These are phyloP conservation scores for Amblyteles armatorius DNA, from an alignment of 2,888 invertebrate genomes.

Conservation along the genomic window DNA sequence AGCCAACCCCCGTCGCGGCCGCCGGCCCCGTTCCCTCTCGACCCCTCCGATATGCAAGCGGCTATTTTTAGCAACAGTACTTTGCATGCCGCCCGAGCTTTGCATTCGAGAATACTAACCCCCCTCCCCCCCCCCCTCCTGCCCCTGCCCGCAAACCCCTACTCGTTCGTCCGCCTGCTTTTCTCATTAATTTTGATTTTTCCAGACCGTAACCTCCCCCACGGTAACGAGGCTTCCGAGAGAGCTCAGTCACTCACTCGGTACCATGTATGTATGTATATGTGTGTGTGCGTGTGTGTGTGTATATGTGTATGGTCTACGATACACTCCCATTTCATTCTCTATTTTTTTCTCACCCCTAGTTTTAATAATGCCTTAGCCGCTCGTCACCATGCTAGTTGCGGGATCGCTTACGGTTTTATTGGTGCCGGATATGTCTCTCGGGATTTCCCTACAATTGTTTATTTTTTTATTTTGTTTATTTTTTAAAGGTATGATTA, in stretches of 20 bases:
- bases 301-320: neutral
- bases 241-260: conserved; percentile 57
- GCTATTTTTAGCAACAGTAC: conserved; percentile 65
- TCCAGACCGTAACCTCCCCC: conserved; percentile 68
- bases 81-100: conserved; percentile 61
- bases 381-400: neutral
- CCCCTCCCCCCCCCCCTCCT: neutral
- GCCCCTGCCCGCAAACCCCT: conserved; percentile 9
- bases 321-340: neutral
- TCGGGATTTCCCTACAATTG: neutral
- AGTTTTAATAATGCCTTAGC: neutral
- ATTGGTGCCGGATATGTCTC: conserved; percentile 1
- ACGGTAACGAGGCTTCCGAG: conserved; percentile 63
- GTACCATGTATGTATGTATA: conserved; percentile 27
- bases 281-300: neutral
- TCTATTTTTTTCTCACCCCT: conserved; percentile 4
- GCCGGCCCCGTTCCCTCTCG: conserved; percentile 57
- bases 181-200: conserved; percentile 73
- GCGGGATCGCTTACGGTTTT: conserved; percentile 5
- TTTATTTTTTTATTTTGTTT: neutral
- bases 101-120: conserved; percentile 51
- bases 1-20: conserved; percentile 57
- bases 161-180: conserved; percentile 56
- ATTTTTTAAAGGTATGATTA: neutral
- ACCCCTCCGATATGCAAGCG: conserved; percentile 55